Evolutionary conservation across 2,113 vertebrate genomes (phyloP), one percentile per base, ranked within the genome.

Genomic region (Limanda limanda): DNA sequence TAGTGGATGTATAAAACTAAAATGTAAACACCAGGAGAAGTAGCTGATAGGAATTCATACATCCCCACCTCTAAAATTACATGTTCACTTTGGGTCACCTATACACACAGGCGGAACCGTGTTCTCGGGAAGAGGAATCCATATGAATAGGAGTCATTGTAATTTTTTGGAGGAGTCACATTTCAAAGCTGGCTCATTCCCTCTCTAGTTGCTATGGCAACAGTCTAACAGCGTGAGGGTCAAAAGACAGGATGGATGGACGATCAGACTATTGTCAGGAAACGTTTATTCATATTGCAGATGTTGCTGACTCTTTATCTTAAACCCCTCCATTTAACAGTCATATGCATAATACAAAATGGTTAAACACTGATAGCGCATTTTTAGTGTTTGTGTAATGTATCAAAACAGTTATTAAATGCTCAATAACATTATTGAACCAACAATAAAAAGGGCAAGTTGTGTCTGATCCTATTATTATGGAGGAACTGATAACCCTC

Each of bases 191-290:
- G 72, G 85, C 87, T 91, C 68, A 21, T 68, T 81, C 82, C 47
- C 15, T 8, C 74, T 56, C 70, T 66, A 78, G 91, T 94, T 90
- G 78, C 94, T 88, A 91, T 88, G 65, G 91, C 83, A 93, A 94
- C 92, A 88, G 67, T 86, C 78, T 89, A 88, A 86, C 85, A 84
- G 78, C 76, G 76, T 40, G 40, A 52, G 69, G 55, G 59, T 59
- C 40, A 9, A 66, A 81, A 71, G 86, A 82, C 84, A 80, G 81
- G 79, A 67, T 73, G 78, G 62, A 58, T 59, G 67, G 64, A 67
- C 24, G 24, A 48, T 56, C 40, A 64, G 59, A 71, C 63, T 25
- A 59, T 76, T 47, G 67, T 37, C 48, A 52, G 54, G 47, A 58
- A 72, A 23, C 63, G 56, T 63, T 74, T 68, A 71, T 74, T 45